These are phyloP conservation scores for Bolinopsis microptera DNA, from an alignment of 37 sponge, comb jelly and placozoan species.

Conservation along the genomic window DNA sequence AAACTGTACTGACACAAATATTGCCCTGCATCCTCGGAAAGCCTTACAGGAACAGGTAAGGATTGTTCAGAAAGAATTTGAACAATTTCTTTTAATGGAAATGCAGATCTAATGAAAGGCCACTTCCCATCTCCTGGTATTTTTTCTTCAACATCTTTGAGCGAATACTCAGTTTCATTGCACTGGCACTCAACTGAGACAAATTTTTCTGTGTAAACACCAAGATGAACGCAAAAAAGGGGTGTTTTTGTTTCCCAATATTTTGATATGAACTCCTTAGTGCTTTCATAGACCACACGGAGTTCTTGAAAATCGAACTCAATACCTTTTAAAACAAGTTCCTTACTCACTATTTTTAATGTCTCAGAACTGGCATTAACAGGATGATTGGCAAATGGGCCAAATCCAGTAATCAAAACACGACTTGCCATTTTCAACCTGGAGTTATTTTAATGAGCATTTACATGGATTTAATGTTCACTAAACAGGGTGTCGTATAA, in stretches of 20 bases:
- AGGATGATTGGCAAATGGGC: not conserved
- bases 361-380: constrained; percentile 22
- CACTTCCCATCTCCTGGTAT: constrained; percentile 20
- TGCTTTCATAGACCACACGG: not conserved
- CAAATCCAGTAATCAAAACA: constrained; percentile 22
- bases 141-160: not conserved
- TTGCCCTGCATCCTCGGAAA: not conserved
- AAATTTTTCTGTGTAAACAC: constrained; percentile 27
- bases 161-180: not conserved
- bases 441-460: too few species aligned
- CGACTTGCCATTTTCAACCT: not conserved
- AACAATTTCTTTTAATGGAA: not conserved
- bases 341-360: not conserved
- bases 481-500: too few species aligned
- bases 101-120: not conserved
- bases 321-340: not conserved
- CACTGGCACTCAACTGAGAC: constrained; percentile 29
- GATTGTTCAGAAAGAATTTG: not conserved
- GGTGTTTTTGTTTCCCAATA: not conserved
- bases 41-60: not conserved
- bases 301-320: not conserved
- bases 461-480: too few species aligned
- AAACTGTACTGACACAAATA: constrained; percentile 31
- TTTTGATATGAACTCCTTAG: not conserved
- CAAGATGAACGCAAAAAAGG: not conserved